These are phyloP conservation scores for Peromyscus polionotus DNA, from an alignment of 2,113 vertebrate genomes.

Conservation along the genomic window DNA sequence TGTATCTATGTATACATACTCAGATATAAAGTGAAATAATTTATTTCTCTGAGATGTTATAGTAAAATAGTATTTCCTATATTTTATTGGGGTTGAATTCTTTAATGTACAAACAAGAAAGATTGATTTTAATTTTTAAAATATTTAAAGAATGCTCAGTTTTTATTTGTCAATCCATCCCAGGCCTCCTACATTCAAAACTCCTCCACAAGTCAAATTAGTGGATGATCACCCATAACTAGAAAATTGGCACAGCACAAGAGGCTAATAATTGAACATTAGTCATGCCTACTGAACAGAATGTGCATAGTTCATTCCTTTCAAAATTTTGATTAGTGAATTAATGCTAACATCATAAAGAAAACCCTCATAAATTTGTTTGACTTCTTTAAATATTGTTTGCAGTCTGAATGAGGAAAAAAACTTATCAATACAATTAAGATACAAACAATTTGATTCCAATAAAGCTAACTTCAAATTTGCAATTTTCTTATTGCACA, in stretches of 20 bases:
- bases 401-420: constrained; percentile 26
- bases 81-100: not conserved
- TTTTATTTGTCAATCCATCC: not conserved
- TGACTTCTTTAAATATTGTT: constrained; percentile 46
- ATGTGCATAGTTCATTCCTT: constrained; percentile 62
- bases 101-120: constrained; percentile 18
- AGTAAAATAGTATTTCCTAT: constrained; percentile 5
- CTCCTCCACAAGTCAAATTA: constrained; percentile 69
- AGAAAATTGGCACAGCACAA: constrained; percentile 77
- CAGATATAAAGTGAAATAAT: constrained; percentile 39
- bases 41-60: constrained; percentile 5
- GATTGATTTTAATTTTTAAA: constrained; percentile 44
- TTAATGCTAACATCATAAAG: constrained; percentile 63
- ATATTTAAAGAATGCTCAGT: not conserved
- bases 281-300: constrained; percentile 73
- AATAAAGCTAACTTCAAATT: not conserved
- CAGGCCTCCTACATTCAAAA: constrained; percentile 22
- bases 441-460: not conserved
- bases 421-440: not conserved
- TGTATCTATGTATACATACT: not conserved
- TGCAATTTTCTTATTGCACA: not conserved
- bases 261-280: constrained; percentile 77
- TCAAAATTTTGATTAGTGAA: constrained; percentile 69
- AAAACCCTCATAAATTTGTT: constrained; percentile 42
- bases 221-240: constrained; percentile 76